phyloP scores from a whole-genome alignment of 2,797 vertebrate genomes.

The Rousettus madagascariensis region DNA sequence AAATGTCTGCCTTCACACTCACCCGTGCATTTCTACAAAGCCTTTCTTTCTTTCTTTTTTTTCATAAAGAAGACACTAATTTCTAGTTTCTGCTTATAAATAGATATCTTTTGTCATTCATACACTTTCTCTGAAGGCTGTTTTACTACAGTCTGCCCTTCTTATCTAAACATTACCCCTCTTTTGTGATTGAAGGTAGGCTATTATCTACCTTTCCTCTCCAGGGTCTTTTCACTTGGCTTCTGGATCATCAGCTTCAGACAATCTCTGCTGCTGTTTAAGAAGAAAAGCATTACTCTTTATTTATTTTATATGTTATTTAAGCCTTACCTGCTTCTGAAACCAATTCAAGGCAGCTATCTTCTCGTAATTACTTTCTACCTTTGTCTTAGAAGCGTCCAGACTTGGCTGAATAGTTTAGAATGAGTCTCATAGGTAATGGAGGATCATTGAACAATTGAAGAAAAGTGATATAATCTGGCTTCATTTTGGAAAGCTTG shows the following conservation, averaged over 20 bases:
- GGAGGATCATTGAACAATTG: neutral
- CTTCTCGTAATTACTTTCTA: constrained; percentile 64
- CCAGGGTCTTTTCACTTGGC: neutral
- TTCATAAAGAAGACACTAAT: constrained; percentile 15
- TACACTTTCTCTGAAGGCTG: neutral
- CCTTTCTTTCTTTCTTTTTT: constrained; percentile 51
- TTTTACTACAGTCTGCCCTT: neutral
- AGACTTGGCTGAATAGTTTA: neutral
- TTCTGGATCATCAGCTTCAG: constrained; percentile 41
- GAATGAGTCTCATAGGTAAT: neutral
- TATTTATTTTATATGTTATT: constrained; percentile 71
- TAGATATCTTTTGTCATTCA: neutral
- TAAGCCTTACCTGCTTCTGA: constrained; percentile 50
- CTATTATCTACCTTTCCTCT: neutral
- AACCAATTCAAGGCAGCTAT: constrained; percentile 22
- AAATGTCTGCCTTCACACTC: constrained; percentile 2
- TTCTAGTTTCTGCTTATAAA: constrained; percentile 28
- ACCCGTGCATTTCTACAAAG: neutral
- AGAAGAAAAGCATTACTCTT: constrained; percentile 38
- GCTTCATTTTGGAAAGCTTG: neutral
- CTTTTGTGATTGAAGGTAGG: neutral
- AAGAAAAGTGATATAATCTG: neutral
- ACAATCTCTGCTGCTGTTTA: neutral
- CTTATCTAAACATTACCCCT: neutral
- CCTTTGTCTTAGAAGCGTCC: constrained; percentile 32